A percentile compares a stretch with the other conserved stretches of the same genome.
phyloP scores from a whole-genome alignment of 2,113 vertebrate genomes.

The Leuciscus idus region DNA sequence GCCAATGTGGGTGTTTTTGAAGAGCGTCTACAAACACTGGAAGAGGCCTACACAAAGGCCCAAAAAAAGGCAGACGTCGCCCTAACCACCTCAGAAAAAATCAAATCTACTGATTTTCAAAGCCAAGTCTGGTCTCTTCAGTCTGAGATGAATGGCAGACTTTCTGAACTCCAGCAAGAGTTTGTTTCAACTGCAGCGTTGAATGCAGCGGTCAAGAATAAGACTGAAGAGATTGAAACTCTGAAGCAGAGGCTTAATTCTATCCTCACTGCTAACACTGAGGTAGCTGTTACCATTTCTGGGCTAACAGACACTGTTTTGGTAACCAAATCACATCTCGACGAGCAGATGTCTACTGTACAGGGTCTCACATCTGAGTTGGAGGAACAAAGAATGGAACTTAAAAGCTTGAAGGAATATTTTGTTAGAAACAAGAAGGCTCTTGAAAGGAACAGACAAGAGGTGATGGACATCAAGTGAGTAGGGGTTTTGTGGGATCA shows the following conservation, averaged over 20 bases:
- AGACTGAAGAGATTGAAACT: slow-evolving; percentile 53
- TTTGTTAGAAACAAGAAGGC: slow-evolving; percentile 37
- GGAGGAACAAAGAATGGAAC: slow-evolving; percentile 51
- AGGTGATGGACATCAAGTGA: slow-evolving; percentile 56
- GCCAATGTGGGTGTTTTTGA: slow-evolving; percentile 49
- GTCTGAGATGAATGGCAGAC: slow-evolving; percentile 54
- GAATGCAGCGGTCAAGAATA: slow-evolving; percentile 52
- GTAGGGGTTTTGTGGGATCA: neutral
- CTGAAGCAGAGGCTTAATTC: slow-evolving; percentile 52
- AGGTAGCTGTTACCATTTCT: slow-evolving; percentile 50
- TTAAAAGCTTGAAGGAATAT: slow-evolving; percentile 48
- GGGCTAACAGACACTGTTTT: slow-evolving; percentile 44
- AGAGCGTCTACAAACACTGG: slow-evolving; percentile 56
- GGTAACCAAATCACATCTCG: slow-evolving; percentile 44
- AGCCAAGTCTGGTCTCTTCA: slow-evolving; percentile 57
- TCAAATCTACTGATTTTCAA: slow-evolving; percentile 54
- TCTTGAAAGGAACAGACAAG: slow-evolving; percentile 43
- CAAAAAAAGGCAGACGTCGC: slow-evolving; percentile 53
- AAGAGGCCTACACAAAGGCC: slow-evolving; percentile 53
- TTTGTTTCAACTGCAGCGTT: slow-evolving; percentile 48
- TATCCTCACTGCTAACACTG: slow-evolving; percentile 52
- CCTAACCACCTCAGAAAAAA: slow-evolving; percentile 53
- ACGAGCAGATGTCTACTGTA: slow-evolving; percentile 44
- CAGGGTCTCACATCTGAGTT: slow-evolving; percentile 44
- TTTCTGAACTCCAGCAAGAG: slow-evolving; percentile 55